These are phyloP conservation scores for Hyles euphorbiae DNA, from an alignment of 1,140 invertebrate species.

Conservation along the genomic window DNA sequence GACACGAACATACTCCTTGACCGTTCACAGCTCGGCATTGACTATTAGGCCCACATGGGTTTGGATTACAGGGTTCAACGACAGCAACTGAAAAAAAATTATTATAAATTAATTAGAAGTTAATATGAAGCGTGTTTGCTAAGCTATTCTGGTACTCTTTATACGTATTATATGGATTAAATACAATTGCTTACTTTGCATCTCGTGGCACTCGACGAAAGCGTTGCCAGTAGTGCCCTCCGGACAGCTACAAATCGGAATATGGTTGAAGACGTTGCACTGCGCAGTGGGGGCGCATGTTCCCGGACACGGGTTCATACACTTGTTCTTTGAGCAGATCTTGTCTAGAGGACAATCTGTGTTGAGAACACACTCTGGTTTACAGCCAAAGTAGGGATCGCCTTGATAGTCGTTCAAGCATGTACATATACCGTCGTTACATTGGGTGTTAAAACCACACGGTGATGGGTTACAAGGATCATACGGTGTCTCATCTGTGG, in stretches of 20 bases:
- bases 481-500: conserved; percentile 66
- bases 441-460: conserved; percentile 83
- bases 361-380: conserved; percentile 82
- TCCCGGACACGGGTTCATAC: conserved; percentile 83
- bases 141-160: background rate
- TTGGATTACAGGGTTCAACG: conserved; percentile 78
- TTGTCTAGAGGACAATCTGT: conserved; percentile 80
- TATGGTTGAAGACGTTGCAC: conserved; percentile 83
- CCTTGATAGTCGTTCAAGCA: conserved; percentile 82
- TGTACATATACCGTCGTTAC: conserved; percentile 79
- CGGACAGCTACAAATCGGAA: conserved; percentile 82
- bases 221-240: conserved; percentile 78
- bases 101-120: no score
- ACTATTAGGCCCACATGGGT: conserved; percentile 84
- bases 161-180: background rate
- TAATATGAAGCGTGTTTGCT: no score
- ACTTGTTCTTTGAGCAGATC: conserved; percentile 83
- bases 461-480: conserved; percentile 82
- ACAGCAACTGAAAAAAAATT: conserved; percentile 38
- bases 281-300: conserved; percentile 81
- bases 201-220: conserved; percentile 76
- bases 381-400: conserved; percentile 81
- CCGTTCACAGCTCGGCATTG: conserved; percentile 80
- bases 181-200: conserved; percentile 42
- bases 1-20: conserved; percentile 83